phyloP scores from a whole-genome alignment of 2,888 invertebrate species.

The Pimpla rufipes region DNA sequence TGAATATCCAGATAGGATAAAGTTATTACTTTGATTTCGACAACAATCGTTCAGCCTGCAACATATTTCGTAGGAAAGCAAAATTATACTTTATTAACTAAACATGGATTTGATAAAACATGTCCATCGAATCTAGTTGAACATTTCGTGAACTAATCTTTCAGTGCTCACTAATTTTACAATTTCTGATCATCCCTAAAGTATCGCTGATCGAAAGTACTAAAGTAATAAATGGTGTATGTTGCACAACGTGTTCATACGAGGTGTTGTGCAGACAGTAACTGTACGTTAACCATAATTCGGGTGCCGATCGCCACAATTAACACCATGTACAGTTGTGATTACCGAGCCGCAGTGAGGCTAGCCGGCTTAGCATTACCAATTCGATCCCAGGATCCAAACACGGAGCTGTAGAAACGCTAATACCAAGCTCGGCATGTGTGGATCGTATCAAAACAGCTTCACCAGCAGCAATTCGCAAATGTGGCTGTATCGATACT shows the following conservation, averaged over 20 bases:
- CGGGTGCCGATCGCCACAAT: constrained; percentile 53
- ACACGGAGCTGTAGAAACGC: constrained; percentile 46
- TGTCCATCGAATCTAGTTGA: too few relatives aligned
- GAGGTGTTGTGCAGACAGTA: not conserved
- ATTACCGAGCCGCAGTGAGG: constrained; percentile 58
- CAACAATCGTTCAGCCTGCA: too few relatives aligned
- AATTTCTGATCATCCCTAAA: too few relatives aligned
- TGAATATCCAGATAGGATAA: too few relatives aligned
- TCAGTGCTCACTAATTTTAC: not conserved
- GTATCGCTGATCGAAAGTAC: not conserved
- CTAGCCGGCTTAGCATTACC: constrained; percentile 63
- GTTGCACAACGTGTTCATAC: not conserved
- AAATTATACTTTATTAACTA: too few relatives aligned
- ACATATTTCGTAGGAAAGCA: too few relatives aligned
- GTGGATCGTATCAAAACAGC: constrained; percentile 49
- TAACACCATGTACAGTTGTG: constrained; percentile 65
- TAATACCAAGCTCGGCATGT: constrained; percentile 59
- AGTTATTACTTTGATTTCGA: too few relatives aligned
- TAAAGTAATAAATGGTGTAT: not conserved
- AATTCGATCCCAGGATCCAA: constrained; percentile 53
- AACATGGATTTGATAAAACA: too few relatives aligned
- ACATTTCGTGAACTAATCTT: not conserved
- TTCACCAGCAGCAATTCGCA: not conserved
- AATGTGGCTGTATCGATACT: constrained; percentile 1
- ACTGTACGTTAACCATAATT: constrained; percentile 58